Evolutionary conservation across 2,888 invertebrate genomes (phyloP), one percentile per base, ranked within the genome.

Genomic region (Uropetala carovei): DNA sequence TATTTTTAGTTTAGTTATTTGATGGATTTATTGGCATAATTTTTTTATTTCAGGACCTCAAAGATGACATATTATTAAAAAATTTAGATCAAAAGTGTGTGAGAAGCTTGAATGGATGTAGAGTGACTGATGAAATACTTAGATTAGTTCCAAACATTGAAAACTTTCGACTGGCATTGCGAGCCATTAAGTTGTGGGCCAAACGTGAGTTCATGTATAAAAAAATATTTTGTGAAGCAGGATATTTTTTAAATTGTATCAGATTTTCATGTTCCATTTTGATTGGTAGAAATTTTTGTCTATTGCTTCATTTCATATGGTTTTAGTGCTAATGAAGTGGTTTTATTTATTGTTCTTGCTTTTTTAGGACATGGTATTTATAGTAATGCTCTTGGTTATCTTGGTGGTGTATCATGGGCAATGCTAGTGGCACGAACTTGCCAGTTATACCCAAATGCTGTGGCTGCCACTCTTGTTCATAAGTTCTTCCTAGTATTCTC

Each of bases 361-460:
- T 93, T 95, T 95, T 68, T 95, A 98, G 98, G 97, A 94, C 98
- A 98, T 95, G 99, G 99, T 92, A 99, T 99, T 94, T 99, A 99
- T 96, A 99, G 99, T 91, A 99, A 99, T 96, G 98, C 98, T 0
- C 96, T 99, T 94, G 99, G 99, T 83, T 99, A 99, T 95, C 97
- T 99, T 92, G 99, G 99, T 92, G 99, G 99, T 93, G 99, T 99
- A 14, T 99, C 99, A 0, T 99, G 99, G 99, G 99, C 99, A 2
- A 99, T 99, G 98, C 95, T 99, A 92, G 99, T 99, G 0, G 99
- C 99, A 0, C 96, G 99, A 93, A 99, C 99, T 0, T 99, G 99
- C 95, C 99, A 99, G 95, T 96, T 99, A 68, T 99, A 99, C 96
- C 99, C 99, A 7, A 99, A 99, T 95, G 99, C 99, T 1, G 97